phyloP scores from a whole-genome alignment of 2,888 invertebrate species.

The Yponomeuta sedellus region DNA sequence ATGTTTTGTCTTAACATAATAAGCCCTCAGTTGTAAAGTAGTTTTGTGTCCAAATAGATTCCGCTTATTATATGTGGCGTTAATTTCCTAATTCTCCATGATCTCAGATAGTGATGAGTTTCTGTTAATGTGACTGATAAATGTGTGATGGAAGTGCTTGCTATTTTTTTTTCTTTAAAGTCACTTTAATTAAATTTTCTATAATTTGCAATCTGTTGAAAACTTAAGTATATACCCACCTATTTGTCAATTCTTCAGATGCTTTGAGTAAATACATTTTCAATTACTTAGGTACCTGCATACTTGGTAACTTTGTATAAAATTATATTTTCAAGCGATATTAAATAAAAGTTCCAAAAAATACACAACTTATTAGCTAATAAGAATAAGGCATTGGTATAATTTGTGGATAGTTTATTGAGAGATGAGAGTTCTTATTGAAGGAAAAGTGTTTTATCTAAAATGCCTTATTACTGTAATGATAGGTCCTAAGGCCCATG shows the following conservation, averaged over 20 bases:
- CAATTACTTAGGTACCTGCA: background rate
- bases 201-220: background rate
- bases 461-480: conserved; percentile 67
- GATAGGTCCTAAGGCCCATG: conserved; percentile 53
- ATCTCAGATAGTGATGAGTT: conserved; percentile 12
- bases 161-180: background rate
- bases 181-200: background rate
- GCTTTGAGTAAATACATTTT: background rate
- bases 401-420: conserved; percentile 55
- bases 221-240: background rate
- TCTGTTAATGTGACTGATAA: background rate
- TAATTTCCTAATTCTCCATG: conserved; percentile 8
- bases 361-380: conserved; percentile 39
- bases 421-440: conserved; percentile 72
- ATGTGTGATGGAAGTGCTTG: background rate
- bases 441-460: conserved; percentile 68
- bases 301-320: background rate
- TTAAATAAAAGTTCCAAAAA: conserved; percentile 39
- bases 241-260: conserved; percentile 7
- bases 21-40: no score
- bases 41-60: background rate
- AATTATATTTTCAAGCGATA: conserved; percentile 41
- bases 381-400: conserved; percentile 42
- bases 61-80: background rate
- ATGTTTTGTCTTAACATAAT: no score